These are phyloP conservation scores for Camelus dromedarius DNA, from an alignment of 2,113 vertebrate species.

Conservation along the genomic window DNA sequence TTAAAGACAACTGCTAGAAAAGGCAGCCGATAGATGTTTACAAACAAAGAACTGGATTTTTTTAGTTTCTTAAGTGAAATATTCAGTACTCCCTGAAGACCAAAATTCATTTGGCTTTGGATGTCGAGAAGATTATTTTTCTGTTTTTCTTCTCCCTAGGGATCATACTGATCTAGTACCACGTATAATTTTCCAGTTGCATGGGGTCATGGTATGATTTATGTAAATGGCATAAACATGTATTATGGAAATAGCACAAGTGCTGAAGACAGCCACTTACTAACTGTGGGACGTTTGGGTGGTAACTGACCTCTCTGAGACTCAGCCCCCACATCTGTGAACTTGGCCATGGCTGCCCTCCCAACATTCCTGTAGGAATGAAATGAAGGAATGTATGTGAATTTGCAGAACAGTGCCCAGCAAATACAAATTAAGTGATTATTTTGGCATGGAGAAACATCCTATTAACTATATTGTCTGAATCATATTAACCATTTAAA, in stretches of 20 bases:
- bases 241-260: background rate
- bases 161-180: background rate
- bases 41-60: background rate
- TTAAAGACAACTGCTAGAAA: background rate
- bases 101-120: background rate
- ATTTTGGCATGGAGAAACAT: background rate
- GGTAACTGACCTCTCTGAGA: background rate
- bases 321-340: background rate
- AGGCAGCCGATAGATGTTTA: background rate
- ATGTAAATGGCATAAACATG: background rate
- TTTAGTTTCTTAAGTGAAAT: background rate
- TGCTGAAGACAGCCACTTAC: background rate
- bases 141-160: background rate
- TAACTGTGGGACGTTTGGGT: background rate
- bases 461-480: background rate
- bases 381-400: background rate
- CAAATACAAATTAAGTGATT: background rate
- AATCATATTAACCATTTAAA: constrained; percentile 3
- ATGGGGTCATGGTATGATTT: background rate
- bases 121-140: constrained; percentile 22
- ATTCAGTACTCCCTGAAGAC: background rate
- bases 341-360: background rate
- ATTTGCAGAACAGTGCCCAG: background rate
- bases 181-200: background rate
- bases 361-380: background rate